Evolutionary conservation across 2,797 vertebrate genomes (phyloP).

Genomic region (Coendou prehensilis): DNA sequence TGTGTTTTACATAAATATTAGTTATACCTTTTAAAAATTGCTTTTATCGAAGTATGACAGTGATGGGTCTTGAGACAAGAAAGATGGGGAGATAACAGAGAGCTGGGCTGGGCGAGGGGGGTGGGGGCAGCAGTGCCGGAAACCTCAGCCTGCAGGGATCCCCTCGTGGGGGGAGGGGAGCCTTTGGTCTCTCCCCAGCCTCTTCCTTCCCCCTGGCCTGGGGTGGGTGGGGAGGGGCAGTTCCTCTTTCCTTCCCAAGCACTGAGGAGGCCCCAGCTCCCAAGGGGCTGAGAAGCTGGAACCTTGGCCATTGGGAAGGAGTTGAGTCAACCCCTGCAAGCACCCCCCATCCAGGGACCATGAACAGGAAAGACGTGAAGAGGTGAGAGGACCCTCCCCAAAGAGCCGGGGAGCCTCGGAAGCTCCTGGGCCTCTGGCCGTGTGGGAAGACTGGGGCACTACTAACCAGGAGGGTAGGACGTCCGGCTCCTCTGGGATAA

Average conservation of each 20-base stretch:
- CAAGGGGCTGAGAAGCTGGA: conserved; percentile 71
- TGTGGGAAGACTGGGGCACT: not conserved
- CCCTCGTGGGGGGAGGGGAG: conserved; percentile 68
- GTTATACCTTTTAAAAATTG: not conserved
- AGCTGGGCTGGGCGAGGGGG: not conserved
- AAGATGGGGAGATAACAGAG: conserved; percentile 76
- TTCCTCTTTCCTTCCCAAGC: conserved; percentile 81
- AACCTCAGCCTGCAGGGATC: conserved; percentile 81
- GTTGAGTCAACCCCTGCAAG: conserved; percentile 15
- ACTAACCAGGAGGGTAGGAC: not conserved
- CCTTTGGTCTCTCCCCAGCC: conserved; percentile 81
- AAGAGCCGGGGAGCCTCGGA: not conserved
- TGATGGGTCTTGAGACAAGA: conserved; percentile 59
- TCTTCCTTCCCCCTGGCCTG: conserved; percentile 84
- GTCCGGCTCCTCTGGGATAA: not conserved
- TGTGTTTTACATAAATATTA: conserved; percentile 42
- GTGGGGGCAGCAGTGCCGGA: conserved; percentile 53
- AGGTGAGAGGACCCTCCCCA: conserved; percentile 80
- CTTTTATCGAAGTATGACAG: conserved; percentile 20
- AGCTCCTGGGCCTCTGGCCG: not conserved
- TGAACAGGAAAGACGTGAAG: conserved; percentile 89
- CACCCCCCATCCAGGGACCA: conserved; percentile 56
- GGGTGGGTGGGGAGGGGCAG: conserved; percentile 73
- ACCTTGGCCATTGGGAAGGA: conserved; percentile 28
- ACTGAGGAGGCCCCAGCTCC: conserved; percentile 34